Percentiles rank a stretch among this genome's conserved stretches.
Conservation (phyloP, 1,140 invertebrate species). For the Drosophila bipectinata region DNA sequence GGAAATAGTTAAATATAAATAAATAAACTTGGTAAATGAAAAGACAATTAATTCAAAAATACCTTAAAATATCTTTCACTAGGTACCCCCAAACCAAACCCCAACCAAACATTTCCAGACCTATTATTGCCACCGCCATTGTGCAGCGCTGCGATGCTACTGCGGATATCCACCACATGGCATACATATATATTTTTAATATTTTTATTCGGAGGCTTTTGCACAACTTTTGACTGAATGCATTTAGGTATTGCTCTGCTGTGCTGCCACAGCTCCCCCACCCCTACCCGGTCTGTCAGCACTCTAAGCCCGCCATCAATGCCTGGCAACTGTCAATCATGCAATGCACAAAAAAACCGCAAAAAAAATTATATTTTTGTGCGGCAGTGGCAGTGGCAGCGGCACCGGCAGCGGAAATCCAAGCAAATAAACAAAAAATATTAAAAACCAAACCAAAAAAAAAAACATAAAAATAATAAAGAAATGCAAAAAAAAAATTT, state of each 20-base stretch:
- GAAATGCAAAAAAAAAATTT: conserved; percentile 17
- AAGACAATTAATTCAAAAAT: too few species aligned
- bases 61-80: too few species aligned
- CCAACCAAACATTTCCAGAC: too few species aligned
- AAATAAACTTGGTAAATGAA: too few species aligned
- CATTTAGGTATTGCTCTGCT: conserved; percentile 57
- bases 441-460: conserved; percentile 1
- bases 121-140: conserved; percentile 3
- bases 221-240: conserved; percentile 68
- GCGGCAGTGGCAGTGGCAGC: conserved; percentile 4
- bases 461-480: not conserved
- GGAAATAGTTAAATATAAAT: too few species aligned
- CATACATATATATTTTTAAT: conserved; percentile 58
- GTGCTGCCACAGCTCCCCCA: not conserved
- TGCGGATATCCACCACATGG: conserved; percentile 16
- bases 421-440: conserved; percentile 52
- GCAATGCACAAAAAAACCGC: conserved; percentile 43
- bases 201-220: conserved; percentile 65
- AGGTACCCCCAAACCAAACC: too few species aligned
- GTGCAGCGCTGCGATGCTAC: not conserved
- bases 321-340: conserved; percentile 71
- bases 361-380: conserved; percentile 43
- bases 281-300: not conserved
- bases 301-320: conserved; percentile 44
- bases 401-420: conserved; percentile 28